These are phyloP conservation scores for Saccostrea echinata DNA, from an alignment of 1,140 invertebrate genomes.

Conservation along the genomic window DNA sequence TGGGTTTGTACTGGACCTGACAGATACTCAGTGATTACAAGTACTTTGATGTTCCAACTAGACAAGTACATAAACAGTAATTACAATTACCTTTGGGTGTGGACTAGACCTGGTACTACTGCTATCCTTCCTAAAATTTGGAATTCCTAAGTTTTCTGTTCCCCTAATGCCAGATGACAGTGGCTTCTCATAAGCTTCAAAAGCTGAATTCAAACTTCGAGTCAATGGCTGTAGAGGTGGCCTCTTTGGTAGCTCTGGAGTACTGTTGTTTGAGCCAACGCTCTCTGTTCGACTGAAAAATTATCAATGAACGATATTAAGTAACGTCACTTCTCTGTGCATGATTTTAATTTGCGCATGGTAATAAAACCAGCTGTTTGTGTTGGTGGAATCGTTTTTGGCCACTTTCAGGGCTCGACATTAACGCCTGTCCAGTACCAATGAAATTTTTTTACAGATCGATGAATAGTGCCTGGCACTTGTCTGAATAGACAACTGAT, in stretches of 20 bases:
- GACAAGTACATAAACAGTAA: no score
- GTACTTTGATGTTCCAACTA: no score
- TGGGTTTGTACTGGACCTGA: neutral
- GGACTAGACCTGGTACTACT: constrained; percentile 21
- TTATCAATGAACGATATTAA: neutral
- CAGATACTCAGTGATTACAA: no score
- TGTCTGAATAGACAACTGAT: no score
- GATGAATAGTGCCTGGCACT: no score
- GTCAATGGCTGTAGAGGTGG: constrained; percentile 64
- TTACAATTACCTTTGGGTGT: neutral
- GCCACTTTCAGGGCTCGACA: no score
- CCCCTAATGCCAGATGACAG: constrained; percentile 13
- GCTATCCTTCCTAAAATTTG: constrained; percentile 10
- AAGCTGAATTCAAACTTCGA: constrained; percentile 65
- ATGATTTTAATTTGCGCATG: no score
- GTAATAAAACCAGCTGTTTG: no score
- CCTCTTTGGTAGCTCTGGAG: constrained; percentile 57
- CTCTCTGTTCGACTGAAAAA: constrained; percentile 61
- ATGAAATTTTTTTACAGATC: no score
- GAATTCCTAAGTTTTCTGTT: neutral
- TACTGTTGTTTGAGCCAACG: constrained; percentile 59
- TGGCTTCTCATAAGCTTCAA: constrained; percentile 71
- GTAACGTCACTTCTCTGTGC: no score
- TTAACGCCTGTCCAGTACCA: no score
- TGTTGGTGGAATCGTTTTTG: no score